These are phyloP conservation scores for Coecobrya sp. DNA, from an alignment of 2,888 invertebrate species.

Conservation along the genomic window DNA sequence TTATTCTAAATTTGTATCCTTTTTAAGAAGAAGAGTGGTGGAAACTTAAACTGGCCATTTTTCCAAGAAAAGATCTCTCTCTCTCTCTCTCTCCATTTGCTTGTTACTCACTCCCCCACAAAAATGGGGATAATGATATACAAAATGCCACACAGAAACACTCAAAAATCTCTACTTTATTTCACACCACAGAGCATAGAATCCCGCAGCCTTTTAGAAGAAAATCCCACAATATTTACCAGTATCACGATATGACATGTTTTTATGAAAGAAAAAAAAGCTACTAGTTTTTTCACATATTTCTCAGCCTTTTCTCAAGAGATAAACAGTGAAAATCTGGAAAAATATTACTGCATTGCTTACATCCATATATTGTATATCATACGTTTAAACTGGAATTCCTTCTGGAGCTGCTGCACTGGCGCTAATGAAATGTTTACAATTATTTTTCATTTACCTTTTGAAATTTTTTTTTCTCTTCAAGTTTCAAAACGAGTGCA, in stretches of 20 bases:
- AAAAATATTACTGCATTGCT: neutral
- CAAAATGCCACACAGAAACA: slow-evolving; percentile 35
- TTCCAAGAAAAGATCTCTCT: too few species aligned
- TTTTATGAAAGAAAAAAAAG: neutral
- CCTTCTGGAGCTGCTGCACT: slow-evolving; percentile 19
- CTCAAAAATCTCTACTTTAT: neutral
- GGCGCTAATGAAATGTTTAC: slow-evolving; percentile 55
- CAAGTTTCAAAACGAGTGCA: too few species aligned
- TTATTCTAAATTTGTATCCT: neutral
- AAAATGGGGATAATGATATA: neutral
- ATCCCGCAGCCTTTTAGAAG: too few species aligned
- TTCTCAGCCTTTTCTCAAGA: neutral
- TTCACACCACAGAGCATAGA: slow-evolving; percentile 42
- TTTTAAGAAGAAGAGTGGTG: neutral
- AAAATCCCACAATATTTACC: slow-evolving; percentile 32
- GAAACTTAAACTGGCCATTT: slow-evolving; percentile 16
- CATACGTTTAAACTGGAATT: too few species aligned
- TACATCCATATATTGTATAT: too few species aligned
- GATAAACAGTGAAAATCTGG: neutral
- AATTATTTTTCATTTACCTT: slow-evolving; percentile 3
- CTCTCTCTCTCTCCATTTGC: too few species aligned
- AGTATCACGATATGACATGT: neutral
- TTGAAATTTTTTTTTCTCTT: neutral
- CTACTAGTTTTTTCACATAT: neutral
- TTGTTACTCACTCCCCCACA: slow-evolving; percentile 33